Evolutionary conservation across 2,797 vertebrate species (phyloP).

Genomic region (Pipistrellus nathusii): DNA sequence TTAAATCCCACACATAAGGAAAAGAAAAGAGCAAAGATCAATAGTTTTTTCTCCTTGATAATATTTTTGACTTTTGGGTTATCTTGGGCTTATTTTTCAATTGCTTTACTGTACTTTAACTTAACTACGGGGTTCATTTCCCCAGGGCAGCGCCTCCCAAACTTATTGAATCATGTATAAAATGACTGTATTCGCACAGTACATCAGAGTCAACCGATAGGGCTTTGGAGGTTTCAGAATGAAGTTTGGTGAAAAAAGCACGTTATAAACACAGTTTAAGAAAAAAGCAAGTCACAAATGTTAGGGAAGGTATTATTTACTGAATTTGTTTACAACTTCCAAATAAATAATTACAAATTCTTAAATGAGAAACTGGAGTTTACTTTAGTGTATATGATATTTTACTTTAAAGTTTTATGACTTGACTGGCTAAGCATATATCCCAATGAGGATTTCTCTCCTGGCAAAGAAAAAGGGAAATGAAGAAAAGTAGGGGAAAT

Average conservation of each 20-base stretch:
- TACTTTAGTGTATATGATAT: neutral
- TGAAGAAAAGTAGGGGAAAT: constrained; percentile 58
- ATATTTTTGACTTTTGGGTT: constrained; percentile 44
- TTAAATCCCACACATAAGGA: constrained; percentile 39
- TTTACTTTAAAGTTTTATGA: constrained; percentile 45
- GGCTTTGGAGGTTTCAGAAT: neutral
- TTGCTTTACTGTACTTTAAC: constrained; percentile 33
- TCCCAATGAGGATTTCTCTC: constrained; percentile 28
- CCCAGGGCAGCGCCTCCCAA: neutral
- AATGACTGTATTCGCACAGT: neutral
- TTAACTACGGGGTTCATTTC: constrained; percentile 11
- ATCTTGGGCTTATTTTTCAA: neutral
- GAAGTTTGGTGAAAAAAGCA: neutral
- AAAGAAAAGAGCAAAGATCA: neutral
- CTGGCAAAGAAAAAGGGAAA: constrained; percentile 55
- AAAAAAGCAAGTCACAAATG: constrained; percentile 50
- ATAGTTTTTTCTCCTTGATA: constrained; percentile 23
- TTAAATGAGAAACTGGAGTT: constrained; percentile 38
- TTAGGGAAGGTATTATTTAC: neutral
- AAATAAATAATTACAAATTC: constrained; percentile 47
- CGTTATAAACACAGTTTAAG: neutral
- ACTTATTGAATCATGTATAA: neutral
- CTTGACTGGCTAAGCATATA: neutral
- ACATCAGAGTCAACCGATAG: neutral
- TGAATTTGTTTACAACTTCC: constrained; percentile 31